Conservation (phyloP, 2,113 vertebrate genomes). For the Pteruthius melanotis region DNA sequence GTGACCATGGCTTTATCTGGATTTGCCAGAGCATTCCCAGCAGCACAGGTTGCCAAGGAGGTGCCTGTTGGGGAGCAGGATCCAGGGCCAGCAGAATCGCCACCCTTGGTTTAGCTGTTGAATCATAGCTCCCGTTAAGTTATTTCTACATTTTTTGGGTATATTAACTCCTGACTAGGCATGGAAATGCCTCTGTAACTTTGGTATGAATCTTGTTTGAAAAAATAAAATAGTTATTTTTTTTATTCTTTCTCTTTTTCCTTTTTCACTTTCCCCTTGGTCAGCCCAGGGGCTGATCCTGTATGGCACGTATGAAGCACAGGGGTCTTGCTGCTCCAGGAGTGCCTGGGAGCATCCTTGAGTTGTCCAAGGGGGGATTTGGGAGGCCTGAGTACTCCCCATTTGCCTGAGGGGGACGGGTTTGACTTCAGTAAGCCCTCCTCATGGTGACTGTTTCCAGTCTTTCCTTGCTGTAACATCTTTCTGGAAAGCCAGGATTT, state of each 20-base stretch:
- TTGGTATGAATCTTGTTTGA: background rate
- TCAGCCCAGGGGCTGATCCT: background rate
- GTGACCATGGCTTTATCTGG: background rate
- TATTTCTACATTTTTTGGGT: background rate
- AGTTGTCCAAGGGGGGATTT: background rate
- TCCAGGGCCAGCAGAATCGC: background rate
- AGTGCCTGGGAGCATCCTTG: background rate
- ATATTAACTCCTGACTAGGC: background rate
- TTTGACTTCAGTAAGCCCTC: background rate
- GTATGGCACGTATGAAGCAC: rapidly evolving
- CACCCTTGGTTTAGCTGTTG: background rate
- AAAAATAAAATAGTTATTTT: conserved; percentile 6
- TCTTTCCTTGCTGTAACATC: background rate
- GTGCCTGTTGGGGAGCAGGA: background rate
- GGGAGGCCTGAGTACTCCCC: background rate
- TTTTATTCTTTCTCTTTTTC: background rate
- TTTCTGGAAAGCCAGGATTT: background rate
- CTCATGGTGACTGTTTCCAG: background rate
- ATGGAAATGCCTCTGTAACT: background rate
- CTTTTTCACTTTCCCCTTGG: background rate
- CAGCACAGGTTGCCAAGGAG: background rate
- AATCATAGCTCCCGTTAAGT: background rate
- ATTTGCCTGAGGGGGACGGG: no score
- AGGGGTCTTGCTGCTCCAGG: background rate
- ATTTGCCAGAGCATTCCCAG: background rate